phyloP scores from a whole-genome alignment of 2,113 vertebrate genomes.

The Dipodomys stephensi region DNA sequence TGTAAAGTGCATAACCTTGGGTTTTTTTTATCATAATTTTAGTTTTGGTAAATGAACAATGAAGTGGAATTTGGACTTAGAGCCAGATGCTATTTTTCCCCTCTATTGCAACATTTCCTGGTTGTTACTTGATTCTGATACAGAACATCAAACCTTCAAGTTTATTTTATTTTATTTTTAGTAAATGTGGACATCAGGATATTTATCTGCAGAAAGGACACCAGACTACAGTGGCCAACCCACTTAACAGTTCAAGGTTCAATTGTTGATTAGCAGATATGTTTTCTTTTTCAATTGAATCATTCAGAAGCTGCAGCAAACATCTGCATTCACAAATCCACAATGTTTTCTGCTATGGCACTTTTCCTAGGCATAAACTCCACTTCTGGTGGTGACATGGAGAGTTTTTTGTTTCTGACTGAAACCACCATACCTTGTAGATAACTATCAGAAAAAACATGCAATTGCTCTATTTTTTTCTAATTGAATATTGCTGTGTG shows the following conservation, averaged over 20 bases:
- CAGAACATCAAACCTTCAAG: constrained; percentile 36
- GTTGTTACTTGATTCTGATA: constrained; percentile 31
- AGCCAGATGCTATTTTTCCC: constrained; percentile 7
- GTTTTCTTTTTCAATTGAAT: constrained; percentile 71
- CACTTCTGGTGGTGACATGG: background rate
- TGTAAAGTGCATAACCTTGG: constrained; percentile 61
- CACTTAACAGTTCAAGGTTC: constrained; percentile 61
- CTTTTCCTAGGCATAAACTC: constrained; percentile 27
- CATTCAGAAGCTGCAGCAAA: constrained; percentile 65
- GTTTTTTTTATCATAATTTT: constrained; percentile 66
- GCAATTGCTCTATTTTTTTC: constrained; percentile 7
- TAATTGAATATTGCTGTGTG: constrained; percentile 8
- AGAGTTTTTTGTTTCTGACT: background rate
- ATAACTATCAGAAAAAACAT: constrained; percentile 10
- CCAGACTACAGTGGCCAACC: background rate
- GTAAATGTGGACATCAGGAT: constrained; percentile 45
- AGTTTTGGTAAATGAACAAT: constrained; percentile 65
- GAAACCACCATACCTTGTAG: background rate
- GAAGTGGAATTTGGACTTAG: constrained; percentile 53
- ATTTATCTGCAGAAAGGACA: background rate
- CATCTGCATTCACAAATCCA: constrained; percentile 66
- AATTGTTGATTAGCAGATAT: constrained; percentile 69
- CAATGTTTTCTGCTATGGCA: constrained; percentile 15
- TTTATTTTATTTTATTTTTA: constrained; percentile 28
- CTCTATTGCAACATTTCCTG: background rate